A percentile compares a stretch with the other conserved stretches of the same genome.
Evolutionary conservation across 2,888 invertebrate species (phyloP).

Genomic region (Heliconius sara): DNA sequence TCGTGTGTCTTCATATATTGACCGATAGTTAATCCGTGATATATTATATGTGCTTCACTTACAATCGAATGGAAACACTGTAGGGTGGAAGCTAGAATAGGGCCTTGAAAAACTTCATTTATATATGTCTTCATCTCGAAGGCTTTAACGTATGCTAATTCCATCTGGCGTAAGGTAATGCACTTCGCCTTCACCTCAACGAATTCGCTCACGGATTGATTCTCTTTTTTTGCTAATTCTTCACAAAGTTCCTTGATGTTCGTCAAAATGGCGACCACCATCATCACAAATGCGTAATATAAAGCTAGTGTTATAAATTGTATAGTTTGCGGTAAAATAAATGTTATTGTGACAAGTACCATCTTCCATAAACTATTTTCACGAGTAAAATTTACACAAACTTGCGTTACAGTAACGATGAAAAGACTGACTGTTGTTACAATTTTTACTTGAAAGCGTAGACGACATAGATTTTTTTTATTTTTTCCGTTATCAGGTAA

Average conservation of each 20-base stretch:
- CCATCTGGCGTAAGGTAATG: conserved; percentile 60
- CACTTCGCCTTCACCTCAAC: conserved; percentile 53
- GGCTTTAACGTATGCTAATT: conserved; percentile 60
- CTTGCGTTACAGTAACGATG: conserved; percentile 54
- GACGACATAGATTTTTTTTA: conserved; percentile 51
- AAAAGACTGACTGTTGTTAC: conserved; percentile 52
- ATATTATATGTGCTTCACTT: conserved; percentile 70
- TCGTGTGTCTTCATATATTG: conserved; percentile 57
- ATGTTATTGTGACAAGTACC: conserved; percentile 61
- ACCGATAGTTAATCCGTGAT: conserved; percentile 61
- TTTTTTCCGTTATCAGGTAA: conserved; percentile 51
- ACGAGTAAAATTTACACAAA: conserved; percentile 62
- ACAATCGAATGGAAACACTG: conserved; percentile 73
- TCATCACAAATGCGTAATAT: conserved; percentile 62
- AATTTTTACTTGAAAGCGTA: conserved; percentile 57
- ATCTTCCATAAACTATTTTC: conserved; percentile 65
- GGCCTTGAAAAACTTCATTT: conserved; percentile 65
- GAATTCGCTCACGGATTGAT: conserved; percentile 44
- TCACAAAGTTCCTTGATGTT: conserved; percentile 58
- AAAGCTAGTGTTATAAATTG: conserved; percentile 63
- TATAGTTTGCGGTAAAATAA: conserved; percentile 65
- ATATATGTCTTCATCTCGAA: conserved; percentile 62
- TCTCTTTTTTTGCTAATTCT: conserved; percentile 48
- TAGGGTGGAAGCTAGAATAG: conserved; percentile 61
- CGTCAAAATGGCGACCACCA: conserved; percentile 58